Evolutionary conservation across 2,113 vertebrate species (phyloP), one percentile per base, ranked within the genome.

Genomic region (Melanotaenia duboulayi): DNA sequence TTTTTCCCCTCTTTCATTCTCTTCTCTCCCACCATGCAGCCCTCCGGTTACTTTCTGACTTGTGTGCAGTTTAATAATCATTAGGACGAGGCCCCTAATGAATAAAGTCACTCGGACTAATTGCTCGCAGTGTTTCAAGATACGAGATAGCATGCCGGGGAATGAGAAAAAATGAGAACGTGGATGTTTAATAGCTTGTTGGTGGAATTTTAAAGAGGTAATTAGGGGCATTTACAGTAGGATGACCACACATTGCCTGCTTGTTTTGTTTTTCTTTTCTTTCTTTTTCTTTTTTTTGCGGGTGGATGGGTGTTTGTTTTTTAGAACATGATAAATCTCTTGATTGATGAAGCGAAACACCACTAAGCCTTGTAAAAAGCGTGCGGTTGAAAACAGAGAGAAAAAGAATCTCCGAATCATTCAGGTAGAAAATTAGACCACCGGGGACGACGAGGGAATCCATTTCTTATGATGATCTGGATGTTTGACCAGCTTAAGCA

Each of bases 81-180:
- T 92, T 90, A 92, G 86, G 88, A 90, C 78, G 24, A 56, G 73
- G 81, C 67, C 79, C 81, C 75, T 90, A 90, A 92, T 94, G 91
- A 94, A 93, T 93, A 88, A 92, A 93, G 87, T 91, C 90, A 89
- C 90, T 92, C 61, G 85, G 88, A 85, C 89, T 92, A 93, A 93
- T 92, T 91, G 89, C 86, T 93, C 74, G 46, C 82, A 88, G 90
- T 87, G 86, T 93, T 91, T 91, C 64, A 74, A 90, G 89, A 88
- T 89, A 88, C 57, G 50, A 72, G 80, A 74, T 76, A 68, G 75
- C 55, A 61, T 35, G 65, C 67, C 70, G 25, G 65, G 35, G 73
- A 73, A 65, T 69, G 74, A 68, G 69, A 83, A 75, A 87, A 86
- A 85, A 81, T 81, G 72, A 86, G 86, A 86, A 91, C 67, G 55